Percentiles rank a stretch among this genome's conserved stretches.
phyloP scores from a whole-genome alignment of 2,113 vertebrate species.

The Psammodynastes pulverulentus region DNA sequence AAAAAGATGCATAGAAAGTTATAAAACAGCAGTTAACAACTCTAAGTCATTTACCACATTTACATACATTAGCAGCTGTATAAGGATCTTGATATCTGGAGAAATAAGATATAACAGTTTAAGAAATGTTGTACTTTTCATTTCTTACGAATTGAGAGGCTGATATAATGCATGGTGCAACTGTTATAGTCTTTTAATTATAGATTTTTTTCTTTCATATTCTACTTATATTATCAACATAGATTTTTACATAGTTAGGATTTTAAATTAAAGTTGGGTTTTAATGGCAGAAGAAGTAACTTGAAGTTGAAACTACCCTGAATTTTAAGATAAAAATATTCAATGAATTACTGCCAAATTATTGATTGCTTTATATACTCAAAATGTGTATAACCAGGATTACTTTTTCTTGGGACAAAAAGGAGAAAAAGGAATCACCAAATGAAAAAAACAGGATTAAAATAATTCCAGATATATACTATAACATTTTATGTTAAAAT shows the following conservation, averaged over 20 bases:
- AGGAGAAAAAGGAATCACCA: neutral
- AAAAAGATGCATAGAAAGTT: neutral
- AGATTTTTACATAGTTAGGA: slow-evolving; percentile 44
- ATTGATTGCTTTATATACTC: neutral
- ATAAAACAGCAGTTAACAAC: neutral
- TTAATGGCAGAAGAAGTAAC: slow-evolving; percentile 40
- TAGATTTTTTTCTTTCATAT: neutral
- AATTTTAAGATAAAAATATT: neutral
- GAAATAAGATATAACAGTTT: neutral
- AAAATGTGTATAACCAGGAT: neutral
- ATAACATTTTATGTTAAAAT: slow-evolving; percentile 3
- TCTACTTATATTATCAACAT: neutral
- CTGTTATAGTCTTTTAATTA: neutral
- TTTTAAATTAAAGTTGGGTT: slow-evolving; percentile 55
- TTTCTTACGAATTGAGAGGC: neutral
- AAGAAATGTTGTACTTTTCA: neutral
- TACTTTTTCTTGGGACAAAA: neutral
- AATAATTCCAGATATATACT: neutral
- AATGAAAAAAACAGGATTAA: neutral
- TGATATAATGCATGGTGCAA: neutral
- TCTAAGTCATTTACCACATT: neutral
- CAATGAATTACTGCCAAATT: neutral
- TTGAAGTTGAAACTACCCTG: neutral
- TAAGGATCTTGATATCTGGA: neutral
- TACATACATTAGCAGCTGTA: neutral